Conservation (phyloP, 2,797 vertebrate species). For the Leptatherina wallacei region DNA sequence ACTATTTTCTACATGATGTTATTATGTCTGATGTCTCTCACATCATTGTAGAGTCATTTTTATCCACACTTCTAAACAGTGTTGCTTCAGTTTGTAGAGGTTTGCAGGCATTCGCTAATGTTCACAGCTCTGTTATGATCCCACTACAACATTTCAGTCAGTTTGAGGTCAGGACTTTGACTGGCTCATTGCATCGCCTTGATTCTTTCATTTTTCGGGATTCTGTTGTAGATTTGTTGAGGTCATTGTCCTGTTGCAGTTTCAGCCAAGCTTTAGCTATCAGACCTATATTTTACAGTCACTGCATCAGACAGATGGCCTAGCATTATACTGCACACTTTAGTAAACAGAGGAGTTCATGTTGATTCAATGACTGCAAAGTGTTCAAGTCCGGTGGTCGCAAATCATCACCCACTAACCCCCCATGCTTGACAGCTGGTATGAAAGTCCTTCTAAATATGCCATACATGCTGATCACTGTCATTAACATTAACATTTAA, state of each 20-base stretch:
- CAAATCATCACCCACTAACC: neutral
- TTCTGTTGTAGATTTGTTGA: neutral
- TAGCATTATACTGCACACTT: neutral
- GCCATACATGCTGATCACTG: too few relatives aligned
- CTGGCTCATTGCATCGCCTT: too few relatives aligned
- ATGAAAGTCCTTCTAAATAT: neutral
- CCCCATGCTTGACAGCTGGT: neutral
- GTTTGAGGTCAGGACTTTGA: too few relatives aligned
- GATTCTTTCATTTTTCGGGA: neutral
- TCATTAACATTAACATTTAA: too few relatives aligned
- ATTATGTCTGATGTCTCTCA: neutral
- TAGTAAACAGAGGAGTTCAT: neutral
- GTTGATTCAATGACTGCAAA: too few relatives aligned
- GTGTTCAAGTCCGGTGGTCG: neutral
- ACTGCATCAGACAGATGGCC: neutral
- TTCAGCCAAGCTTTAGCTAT: neutral
- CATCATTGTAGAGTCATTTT: neutral
- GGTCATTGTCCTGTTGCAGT: too few relatives aligned
- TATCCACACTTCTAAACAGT: neutral
- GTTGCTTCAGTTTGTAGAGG: neutral
- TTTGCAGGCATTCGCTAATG: too few relatives aligned
- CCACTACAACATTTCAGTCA: too few relatives aligned
- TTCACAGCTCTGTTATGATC: too few relatives aligned
- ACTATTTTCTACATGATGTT: neutral
- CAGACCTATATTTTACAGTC: too few relatives aligned